Base-by-base conservation (phyloP, 1,140 invertebrate species). In the Euborellia annulipes region DNA sequence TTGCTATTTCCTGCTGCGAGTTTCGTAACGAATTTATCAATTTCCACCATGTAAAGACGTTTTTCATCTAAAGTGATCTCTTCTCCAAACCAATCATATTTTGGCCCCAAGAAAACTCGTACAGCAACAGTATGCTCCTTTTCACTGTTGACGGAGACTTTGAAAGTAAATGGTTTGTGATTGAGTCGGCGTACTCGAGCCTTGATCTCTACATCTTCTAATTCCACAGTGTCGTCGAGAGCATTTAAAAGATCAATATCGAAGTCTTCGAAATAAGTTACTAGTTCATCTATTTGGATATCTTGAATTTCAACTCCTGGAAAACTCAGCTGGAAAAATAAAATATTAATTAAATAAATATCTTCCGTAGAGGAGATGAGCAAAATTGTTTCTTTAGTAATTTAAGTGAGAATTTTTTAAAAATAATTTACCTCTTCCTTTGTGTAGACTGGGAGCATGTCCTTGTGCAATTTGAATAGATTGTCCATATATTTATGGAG, bases 41-140 rank as follows among this genome's bases (percentile, higher is more conserved):
- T 60, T 58, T 78, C 69, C 37, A 80, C 70, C 52, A 80, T 82
- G 54, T 76, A 72, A 45, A 65, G 56, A 46, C 66, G 65, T 53
- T 66, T 69, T 4, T 76, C 60, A 27, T 55, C 54, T 11, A 72
- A 58, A 23, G 67, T 53, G 3, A 71, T 50, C 2, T 57, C 41
- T 39, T 69, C 63, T 11, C 69, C 70, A 48, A 73, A 62, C 43
- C 66, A 64, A 47, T 79, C 72, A 51, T 73, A 74, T 57, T 78
- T 79, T 2, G 79, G 80, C 32, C 76, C 79, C 23, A 83, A 52
- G 67, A 78, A 83, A 14, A 82, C 59, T 41, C 75, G 72, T 21
- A 82, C 61, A 30, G 68, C 59, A 1, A 65, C 73, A 37, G 72
- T 66, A 8, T 52, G 55, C 2, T 64, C 53, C 48, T 69, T 67